Base-by-base conservation (phyloP, 2,888 invertebrate species). In the Flexamia atlantica region DNA sequence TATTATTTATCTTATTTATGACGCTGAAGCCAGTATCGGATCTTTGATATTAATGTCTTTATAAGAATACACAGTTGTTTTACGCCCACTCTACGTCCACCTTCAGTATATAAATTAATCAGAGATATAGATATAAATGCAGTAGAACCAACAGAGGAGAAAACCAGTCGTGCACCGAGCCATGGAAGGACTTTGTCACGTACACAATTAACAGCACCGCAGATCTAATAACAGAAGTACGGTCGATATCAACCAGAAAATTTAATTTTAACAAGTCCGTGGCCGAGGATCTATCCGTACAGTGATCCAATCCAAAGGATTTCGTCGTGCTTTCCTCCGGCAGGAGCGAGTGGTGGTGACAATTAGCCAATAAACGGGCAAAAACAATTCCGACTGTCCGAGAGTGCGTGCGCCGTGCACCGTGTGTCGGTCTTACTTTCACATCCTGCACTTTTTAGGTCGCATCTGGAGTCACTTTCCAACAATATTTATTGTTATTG, bases 361-460 rank as follows among this genome's bases (percentile, higher is more conserved):
- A 70, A 70, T 70, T 40, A 70, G 36, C 14, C 70, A 40, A 30
- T 40, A 70, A 70, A 70, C 40, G 32, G 40, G 23, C 40, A 70
- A 70, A 60, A 36, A 70, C 70, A 36, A 70, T 40, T 70, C 36
- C 36, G 40, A 40, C 70, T 70, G 32, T 28, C 30, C 14, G 57
- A 12, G 68, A 10, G 30, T 17, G 68, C 20, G 32, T 32, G 28
- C 4, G 72, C 17, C 7, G 0, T 46, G 28, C 9, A 20, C 25
- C 36, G 36, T 46, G 46, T 25, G 76, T 46, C 7, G 9, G 76
- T 76, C 76, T 76, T 14, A 76, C 76, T 76, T 76, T 76, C 76
- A 76, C 46, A 76, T 76, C 76, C 76, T 76, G 76, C 50, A 42
- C 76, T 76, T 76, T 76, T 76, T 76, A 76, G 76, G 76, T 76